phyloP scores from a whole-genome alignment of 1,140 invertebrate species.

The Pachyrhynchus sulphureomaculatus region DNA sequence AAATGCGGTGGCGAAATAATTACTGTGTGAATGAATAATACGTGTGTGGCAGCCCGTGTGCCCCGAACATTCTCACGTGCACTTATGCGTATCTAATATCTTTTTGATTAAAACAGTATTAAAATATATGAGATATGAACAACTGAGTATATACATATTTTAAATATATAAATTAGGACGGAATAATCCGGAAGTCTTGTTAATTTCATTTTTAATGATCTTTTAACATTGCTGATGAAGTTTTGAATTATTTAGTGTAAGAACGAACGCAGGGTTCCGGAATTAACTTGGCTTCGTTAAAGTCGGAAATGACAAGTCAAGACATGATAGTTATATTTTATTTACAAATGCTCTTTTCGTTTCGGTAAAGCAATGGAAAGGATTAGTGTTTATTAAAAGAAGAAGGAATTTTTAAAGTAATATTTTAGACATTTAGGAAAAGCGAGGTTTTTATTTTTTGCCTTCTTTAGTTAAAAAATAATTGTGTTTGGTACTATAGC shows the following conservation, averaged over 20 bases:
- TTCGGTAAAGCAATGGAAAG: no score
- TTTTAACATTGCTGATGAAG: no score
- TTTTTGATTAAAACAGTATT: slow-evolving; percentile 5
- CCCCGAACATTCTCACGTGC: background rate
- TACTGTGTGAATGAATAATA: slow-evolving; percentile 7
- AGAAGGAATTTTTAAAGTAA: no score
- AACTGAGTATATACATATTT: slow-evolving; percentile 1
- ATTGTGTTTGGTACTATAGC: no score
- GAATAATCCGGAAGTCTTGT: slow-evolving; percentile 1
- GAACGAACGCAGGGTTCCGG: background rate
- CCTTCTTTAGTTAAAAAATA: no score
- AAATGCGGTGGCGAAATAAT: slow-evolving; percentile 1
- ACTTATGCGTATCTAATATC: slow-evolving; percentile 3
- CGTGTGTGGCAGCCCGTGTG: background rate
- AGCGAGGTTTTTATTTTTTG: no score
- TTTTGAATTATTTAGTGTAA: background rate
- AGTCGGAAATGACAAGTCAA: no score
- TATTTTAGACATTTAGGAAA: no score
- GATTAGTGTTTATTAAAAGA: no score
- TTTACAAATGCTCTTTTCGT: no score
- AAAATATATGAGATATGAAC: background rate
- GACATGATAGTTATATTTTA: no score
- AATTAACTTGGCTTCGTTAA: background rate
- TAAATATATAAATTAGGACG: background rate
- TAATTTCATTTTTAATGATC: background rate